Evolutionary conservation across 2,888 invertebrate genomes (phyloP).

Genomic region (Melinaea menophilus): DNA sequence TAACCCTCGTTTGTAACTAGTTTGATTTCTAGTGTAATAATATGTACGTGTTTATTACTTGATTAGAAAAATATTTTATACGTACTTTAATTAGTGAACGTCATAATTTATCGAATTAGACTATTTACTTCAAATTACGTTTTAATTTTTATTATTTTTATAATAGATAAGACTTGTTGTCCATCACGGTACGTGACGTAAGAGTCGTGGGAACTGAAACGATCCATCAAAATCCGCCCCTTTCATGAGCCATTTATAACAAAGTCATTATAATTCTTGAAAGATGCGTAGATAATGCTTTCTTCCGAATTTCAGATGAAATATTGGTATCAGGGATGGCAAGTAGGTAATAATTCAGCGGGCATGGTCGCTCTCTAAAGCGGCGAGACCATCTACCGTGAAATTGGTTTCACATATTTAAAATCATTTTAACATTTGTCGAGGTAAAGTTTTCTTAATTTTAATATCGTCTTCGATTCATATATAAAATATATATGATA

Average conservation of each 20-base stretch:
- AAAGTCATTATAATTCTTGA: conserved; percentile 22
- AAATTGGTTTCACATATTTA: conserved; percentile 69
- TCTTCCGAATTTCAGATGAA: conserved; percentile 39
- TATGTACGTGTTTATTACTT: conserved; percentile 16
- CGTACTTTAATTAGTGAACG: conserved; percentile 1
- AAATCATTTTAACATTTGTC: conserved; percentile 50
- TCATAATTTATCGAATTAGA: not conserved
- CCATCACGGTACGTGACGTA: conserved; percentile 5
- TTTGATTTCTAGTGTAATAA: conserved; percentile 54
- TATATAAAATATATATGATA: too few relatives aligned
- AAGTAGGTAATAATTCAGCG: conserved; percentile 58
- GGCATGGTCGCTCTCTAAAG: conserved; percentile 52
- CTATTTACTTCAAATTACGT: not conserved
- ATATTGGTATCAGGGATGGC: conserved; percentile 43
- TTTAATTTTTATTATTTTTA: not conserved
- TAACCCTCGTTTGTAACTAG: conserved; percentile 56
- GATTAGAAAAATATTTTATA: not conserved
- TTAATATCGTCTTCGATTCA: conserved; percentile 8
- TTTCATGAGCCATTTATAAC: conserved; percentile 19
- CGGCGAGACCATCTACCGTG: conserved; percentile 54
- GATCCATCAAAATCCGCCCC: conserved; percentile 8
- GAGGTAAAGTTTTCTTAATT: conserved; percentile 31
- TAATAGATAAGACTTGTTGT: conserved; percentile 3
- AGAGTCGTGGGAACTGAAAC: not conserved
- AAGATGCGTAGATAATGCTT: conserved; percentile 55